Base-by-base conservation (phyloP, 2,888 invertebrate species). In the Melanostoma scalare region DNA sequence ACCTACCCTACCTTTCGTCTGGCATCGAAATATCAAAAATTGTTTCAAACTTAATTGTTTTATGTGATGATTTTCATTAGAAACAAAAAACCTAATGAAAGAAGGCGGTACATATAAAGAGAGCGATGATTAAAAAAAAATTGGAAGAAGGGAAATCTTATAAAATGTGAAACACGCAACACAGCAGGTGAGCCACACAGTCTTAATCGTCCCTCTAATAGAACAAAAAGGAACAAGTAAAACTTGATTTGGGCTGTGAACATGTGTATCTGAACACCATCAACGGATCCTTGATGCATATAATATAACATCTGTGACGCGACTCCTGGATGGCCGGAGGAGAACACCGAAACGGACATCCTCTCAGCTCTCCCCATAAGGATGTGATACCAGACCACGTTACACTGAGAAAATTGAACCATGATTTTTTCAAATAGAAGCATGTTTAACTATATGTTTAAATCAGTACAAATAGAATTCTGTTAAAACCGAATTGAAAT, bases 81-180 rank as follows among this genome's bases (percentile, higher is more conserved):
- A 72, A 76, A 76, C n/a, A 40, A 40, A 61, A 71, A 52, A 60
- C 20, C 44, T 42, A 81, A 81, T 48, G 67, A 76, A 81, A 61
- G 74, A 55, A 63, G 72, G 77, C 81, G 81, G 81, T 55, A 60
- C 35, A 50, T 55, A 76, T 67, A 82, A 73, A 63, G 77, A 71
- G 20, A 68, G 55, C 55, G 6, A 46, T 61, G 10, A 10, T 33
- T n/a, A 6, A 35, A 33, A 46, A 8, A 50, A 9, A 36, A 46
- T 10, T 44, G 33, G 74, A 44, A 72, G 46, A 58, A 46, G 53
- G 42, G 63, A 75, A 78, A 46, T 63, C 63, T 82, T 61, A 78
- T 74, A 78, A 78, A 73, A 84, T 78, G 74, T 78, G 78, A 84
- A 84, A 78, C 78, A 84, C 78, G 74, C 74, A 78, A 74, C 84